Percentiles rank a stretch among this genome's conserved stretches.
Evolutionary conservation across 2,113 vertebrate species (phyloP).

Genomic region (Seriola rivoliana): DNA sequence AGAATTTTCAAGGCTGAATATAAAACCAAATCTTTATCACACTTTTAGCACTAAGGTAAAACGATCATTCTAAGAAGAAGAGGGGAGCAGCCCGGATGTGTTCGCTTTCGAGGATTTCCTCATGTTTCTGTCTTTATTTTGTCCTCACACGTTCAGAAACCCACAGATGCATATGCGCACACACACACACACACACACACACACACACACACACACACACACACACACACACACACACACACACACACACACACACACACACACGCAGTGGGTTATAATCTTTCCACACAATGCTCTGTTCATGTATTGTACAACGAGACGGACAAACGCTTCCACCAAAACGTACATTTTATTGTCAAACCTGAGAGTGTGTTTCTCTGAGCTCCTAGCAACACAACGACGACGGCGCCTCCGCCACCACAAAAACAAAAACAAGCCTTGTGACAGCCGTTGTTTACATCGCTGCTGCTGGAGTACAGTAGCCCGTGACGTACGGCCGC

Average conservation of each 20-base stretch:
- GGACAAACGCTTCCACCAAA: not conserved
- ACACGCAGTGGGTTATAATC: not conserved
- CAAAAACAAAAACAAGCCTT: conserved; percentile 21
- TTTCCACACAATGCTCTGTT: not conserved
- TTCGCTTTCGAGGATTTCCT: not conserved
- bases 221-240: not conserved
- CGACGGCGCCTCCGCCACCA: not conserved
- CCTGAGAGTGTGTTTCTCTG: not conserved
- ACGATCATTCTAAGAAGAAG: too few relatives aligned
- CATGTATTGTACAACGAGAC: not conserved
- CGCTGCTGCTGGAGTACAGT: not conserved
- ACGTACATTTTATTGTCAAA: not conserved
- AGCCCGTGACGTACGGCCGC: conserved; percentile 18
- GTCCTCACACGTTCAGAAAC: not conserved
- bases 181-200: not conserved
- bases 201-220: not conserved
- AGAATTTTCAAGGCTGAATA: too few relatives aligned
- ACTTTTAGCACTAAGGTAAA: not conserved
- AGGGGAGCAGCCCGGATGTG: not conserved
- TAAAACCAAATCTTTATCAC: not conserved
- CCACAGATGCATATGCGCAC: too few relatives aligned
- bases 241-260: not conserved
- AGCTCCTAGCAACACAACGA: not conserved
- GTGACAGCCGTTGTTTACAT: conserved; percentile 34
- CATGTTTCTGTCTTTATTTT: not conserved